Conservation (phyloP, 2,888 invertebrate genomes). For the Athetis lepigone region DNA sequence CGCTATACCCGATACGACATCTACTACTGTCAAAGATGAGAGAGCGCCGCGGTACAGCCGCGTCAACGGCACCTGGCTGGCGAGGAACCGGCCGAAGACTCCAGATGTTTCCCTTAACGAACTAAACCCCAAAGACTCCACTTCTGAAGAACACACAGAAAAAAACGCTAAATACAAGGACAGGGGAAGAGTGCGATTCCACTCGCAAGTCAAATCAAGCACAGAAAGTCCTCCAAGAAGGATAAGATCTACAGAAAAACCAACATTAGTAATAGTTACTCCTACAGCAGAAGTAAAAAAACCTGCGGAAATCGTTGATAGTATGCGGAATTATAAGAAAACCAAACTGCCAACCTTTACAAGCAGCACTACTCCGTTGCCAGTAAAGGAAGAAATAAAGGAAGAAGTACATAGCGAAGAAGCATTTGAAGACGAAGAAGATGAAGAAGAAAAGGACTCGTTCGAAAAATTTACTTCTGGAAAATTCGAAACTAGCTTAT, state of each 20-base stretch:
- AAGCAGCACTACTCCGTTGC: conserved; percentile 71
- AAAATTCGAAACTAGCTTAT: conserved; percentile 88
- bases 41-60: conserved; percentile 70
- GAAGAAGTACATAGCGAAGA: conserved; percentile 69
- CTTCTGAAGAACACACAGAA: conserved; percentile 84
- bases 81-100: conserved; percentile 72
- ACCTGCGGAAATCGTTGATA: conserved; percentile 81
- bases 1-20: conserved; percentile 78
- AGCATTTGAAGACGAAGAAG: conserved; percentile 76
- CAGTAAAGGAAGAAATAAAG: conserved; percentile 65
- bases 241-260: conserved; percentile 72
- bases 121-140: conserved; percentile 81
- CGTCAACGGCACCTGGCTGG: conserved; percentile 73
- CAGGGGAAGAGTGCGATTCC: conserved; percentile 83
- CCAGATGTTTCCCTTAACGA: conserved; percentile 84
- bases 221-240: conserved; percentile 75
- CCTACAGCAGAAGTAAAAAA: conserved; percentile 85
- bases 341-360: conserved; percentile 77
- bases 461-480: conserved; percentile 87
- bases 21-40: conserved; percentile 76
- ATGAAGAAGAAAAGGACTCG: conserved; percentile 77
- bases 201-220: conserved; percentile 73
- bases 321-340: conserved; percentile 82
- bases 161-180: conserved; percentile 88
- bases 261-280: conserved; percentile 80